These are phyloP conservation scores for Bufo bufo DNA, from an alignment of 2,113 vertebrate genomes.

Conservation along the genomic window DNA sequence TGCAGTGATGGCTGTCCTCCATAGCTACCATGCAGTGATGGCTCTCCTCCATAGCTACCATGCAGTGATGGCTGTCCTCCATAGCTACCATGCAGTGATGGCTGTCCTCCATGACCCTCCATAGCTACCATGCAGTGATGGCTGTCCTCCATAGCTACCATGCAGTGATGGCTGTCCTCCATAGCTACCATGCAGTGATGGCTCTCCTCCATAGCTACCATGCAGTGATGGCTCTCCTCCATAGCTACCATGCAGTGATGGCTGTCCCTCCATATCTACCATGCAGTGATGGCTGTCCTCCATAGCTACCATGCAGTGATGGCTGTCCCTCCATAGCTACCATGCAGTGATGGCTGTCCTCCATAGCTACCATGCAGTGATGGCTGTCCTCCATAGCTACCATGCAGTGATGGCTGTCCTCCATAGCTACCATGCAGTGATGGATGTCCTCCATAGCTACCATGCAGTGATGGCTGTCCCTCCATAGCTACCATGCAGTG, in stretches of 20 bases:
- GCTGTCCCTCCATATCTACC: no score
- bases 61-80: background rate
- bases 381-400: background rate
- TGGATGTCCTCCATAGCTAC: background rate
- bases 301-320: background rate
- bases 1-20: background rate
- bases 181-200: background rate
- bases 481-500: background rate
- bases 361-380: background rate
- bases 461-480: background rate
- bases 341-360: background rate
- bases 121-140: background rate
- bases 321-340: no score
- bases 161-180: background rate
- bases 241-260: background rate
- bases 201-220: background rate
- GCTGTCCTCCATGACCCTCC: no score
- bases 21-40: background rate
- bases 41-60: background rate
- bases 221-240: background rate
- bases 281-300: background rate
- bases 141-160: background rate
- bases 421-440: background rate
- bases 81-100: background rate
- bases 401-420: background rate